Evolutionary conservation across 2,113 vertebrate genomes (phyloP).

Genomic region (Myotis brandtii): DNA sequence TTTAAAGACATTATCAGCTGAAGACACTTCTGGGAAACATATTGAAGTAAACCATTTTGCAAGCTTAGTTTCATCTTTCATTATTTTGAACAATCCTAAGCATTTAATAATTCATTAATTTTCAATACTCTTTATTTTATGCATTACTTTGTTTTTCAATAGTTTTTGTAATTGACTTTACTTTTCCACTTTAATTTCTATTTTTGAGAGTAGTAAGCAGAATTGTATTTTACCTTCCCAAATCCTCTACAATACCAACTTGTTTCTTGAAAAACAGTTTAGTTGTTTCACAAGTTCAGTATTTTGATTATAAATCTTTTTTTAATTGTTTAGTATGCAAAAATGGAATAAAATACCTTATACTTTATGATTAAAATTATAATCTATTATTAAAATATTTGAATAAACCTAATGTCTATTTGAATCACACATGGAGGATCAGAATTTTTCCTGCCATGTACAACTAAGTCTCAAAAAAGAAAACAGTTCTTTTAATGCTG

Average conservation of each 20-base stretch:
- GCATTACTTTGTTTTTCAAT: conserved; percentile 2
- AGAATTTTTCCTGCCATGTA: background rate
- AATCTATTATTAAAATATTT: background rate
- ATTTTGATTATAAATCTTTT: background rate
- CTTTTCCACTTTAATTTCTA: conserved; percentile 17
- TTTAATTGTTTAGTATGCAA: background rate
- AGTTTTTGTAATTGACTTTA: conserved; percentile 19
- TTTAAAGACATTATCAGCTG: background rate
- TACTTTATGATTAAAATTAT: conserved; percentile 3
- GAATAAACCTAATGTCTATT: background rate
- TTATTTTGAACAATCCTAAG: conserved; percentile 8
- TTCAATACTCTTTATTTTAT: background rate
- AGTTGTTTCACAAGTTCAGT: background rate
- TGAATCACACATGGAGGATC: rapidly evolving
- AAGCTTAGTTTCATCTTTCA: background rate
- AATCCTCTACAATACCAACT: background rate
- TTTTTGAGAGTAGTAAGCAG: background rate
- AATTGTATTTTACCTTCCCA: conserved; percentile 7
- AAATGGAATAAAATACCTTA: background rate
- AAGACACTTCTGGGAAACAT: background rate
- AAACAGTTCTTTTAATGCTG: background rate
- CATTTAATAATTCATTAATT: conserved; percentile 11
- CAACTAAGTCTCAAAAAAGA: background rate
- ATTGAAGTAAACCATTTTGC: background rate
- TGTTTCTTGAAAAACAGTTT: conserved; percentile 29